A percentile compares a stretch with the other conserved stretches of the same genome.
Evolutionary conservation across 1,140 invertebrate species (phyloP).

Genomic region (Armadillidium nasatum): DNA sequence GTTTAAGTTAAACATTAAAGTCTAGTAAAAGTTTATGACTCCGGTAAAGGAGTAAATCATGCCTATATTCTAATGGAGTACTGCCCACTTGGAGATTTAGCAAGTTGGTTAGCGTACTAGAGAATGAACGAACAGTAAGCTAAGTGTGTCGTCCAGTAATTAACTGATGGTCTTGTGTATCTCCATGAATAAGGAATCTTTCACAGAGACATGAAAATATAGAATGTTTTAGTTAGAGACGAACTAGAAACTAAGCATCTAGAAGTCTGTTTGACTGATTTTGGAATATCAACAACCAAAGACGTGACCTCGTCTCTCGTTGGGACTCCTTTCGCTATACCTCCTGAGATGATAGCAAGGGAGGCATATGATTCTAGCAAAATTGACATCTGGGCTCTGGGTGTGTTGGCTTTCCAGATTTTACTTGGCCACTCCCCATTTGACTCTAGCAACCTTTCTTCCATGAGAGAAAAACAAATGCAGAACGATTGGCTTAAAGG

Average conservation of each 20-base stretch:
- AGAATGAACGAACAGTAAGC: neutral
- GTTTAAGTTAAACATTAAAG: neutral
- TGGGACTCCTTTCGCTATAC: neutral
- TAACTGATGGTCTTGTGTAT: neutral
- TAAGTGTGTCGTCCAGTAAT: neutral
- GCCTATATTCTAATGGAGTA: neutral
- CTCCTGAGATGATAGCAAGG: neutral
- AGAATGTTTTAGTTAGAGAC: neutral
- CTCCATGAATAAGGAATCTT: neutral
- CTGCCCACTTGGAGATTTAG: neutral
- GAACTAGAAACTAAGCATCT: neutral
- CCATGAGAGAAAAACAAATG: neutral
- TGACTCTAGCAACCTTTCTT: neutral
- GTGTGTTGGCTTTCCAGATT: neutral
- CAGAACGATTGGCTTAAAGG: neutral
- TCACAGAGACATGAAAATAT: neutral
- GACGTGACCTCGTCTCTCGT: neutral
- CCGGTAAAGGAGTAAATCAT: neutral
- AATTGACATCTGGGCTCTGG: neutral
- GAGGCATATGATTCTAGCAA: neutral
- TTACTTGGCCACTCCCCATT: neutral
- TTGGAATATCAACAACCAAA: conserved; percentile 3
- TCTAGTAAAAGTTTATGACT: neutral
- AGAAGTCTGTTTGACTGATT: neutral
- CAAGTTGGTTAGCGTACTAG: neutral